Conservation (phyloP, 2,113 vertebrate species). For the Pomatostomus ruficeps region DNA sequence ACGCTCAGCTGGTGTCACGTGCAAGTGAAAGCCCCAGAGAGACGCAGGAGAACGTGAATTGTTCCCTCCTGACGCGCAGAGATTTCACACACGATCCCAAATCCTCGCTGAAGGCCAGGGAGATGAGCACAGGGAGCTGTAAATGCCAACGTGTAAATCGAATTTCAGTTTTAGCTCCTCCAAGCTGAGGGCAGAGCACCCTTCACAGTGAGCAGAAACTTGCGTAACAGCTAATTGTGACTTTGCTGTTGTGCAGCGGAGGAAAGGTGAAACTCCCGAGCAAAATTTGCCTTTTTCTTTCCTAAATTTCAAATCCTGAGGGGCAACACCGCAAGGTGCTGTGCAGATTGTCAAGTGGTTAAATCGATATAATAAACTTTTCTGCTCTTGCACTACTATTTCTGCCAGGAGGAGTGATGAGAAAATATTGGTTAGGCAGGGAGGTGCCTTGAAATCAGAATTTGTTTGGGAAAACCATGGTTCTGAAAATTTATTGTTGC, state of each 20-base stretch:
- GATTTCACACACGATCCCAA: background rate
- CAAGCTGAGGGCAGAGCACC: background rate
- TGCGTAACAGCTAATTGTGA: background rate
- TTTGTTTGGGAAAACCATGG: background rate
- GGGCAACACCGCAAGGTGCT: rapidly evolving
- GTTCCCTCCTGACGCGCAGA: rapidly evolving
- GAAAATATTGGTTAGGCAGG: background rate
- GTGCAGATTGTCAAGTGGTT: background rate
- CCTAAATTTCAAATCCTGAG: background rate
- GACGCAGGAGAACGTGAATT: rapidly evolving
- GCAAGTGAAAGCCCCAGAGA: background rate
- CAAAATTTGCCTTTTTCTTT: background rate
- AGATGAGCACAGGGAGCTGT: background rate
- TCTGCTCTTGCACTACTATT: background rate
- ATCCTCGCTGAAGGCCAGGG: background rate
- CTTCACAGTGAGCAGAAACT: background rate
- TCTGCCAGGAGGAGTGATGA: background rate
- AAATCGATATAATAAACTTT: background rate
- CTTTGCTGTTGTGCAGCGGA: background rate
- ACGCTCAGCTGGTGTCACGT: rapidly evolving
- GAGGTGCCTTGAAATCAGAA: background rate
- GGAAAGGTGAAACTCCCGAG: background rate
- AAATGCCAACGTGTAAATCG: too few relatives aligned
- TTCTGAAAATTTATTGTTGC: background rate
- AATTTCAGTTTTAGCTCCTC: background rate